Conservation (phyloP, 2,888 invertebrate genomes). For the Macrosoma leucophasiata region DNA sequence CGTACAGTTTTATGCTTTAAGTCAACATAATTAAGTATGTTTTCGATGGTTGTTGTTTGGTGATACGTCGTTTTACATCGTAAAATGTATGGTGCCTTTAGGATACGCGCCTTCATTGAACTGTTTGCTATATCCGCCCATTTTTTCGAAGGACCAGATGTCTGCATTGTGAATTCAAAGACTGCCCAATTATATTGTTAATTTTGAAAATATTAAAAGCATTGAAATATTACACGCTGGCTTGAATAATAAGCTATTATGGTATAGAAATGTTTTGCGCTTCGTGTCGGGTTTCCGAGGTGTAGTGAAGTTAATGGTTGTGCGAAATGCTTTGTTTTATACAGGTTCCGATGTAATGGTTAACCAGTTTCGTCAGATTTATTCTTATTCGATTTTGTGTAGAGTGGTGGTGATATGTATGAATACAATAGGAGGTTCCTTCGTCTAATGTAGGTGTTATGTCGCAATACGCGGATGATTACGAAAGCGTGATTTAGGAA, state of each 20-base stretch:
- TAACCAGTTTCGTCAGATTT: too few species aligned
- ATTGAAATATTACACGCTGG: slow-evolving; percentile 64
- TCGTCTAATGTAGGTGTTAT: too few species aligned
- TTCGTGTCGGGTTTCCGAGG: too few species aligned
- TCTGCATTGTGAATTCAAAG: slow-evolving; percentile 52
- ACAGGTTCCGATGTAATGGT: too few species aligned
- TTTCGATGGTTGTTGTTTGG: slow-evolving; percentile 20
- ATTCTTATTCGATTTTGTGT: too few species aligned
- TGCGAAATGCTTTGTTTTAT: too few species aligned
- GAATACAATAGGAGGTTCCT: too few species aligned
- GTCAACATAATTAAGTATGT: slow-evolving; percentile 10
- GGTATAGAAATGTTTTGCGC: too few species aligned
- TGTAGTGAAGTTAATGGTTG: too few species aligned
- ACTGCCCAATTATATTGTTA: slow-evolving; percentile 75
- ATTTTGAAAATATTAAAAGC: slow-evolving; percentile 67
- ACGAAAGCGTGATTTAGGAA: too few species aligned
- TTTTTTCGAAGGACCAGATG: slow-evolving; percentile 69
- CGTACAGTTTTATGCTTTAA: slow-evolving; percentile 27
- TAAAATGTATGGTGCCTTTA: slow-evolving; percentile 41
- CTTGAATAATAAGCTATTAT: slow-evolving; percentile 69
- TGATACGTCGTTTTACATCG: slow-evolving; percentile 20
- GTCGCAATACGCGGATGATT: too few species aligned
- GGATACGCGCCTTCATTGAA: slow-evolving; percentile 63
- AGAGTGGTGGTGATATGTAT: too few species aligned
- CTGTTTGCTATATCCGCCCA: slow-evolving; percentile 70